Base-by-base conservation (phyloP, 2,113 vertebrate species). In the Ammodytes marinus region DNA sequence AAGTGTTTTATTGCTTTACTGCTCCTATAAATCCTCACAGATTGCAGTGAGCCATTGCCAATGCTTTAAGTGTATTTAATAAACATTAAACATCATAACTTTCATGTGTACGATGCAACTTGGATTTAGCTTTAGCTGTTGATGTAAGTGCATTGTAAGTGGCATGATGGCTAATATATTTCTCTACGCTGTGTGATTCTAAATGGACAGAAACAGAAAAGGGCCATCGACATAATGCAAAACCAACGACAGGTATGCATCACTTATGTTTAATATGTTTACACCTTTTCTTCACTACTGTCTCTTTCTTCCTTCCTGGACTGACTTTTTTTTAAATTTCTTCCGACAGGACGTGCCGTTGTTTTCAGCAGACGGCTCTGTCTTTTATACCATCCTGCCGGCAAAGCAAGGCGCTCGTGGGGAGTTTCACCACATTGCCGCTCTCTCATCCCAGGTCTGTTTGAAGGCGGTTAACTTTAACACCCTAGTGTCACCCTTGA, bases 371-470 rank as follows among this genome's bases (percentile, higher is more conserved):
- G 95, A 96, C 19, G 81, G 92, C 53, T 91, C 93, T 0, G 58
- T 92, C 52, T 95, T 96, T 88, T 96, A 96, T 67, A 87, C 95
- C 5, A 86, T 94, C 6, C 88, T 96, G 64, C 94, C 95, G 2
- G 95, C 94, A 12, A 96, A 96, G 63, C 96, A 96, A 76, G 96
- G 96, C 1, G 93, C 95, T 57, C 94, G 93, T 3, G 96, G 96
- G 70, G 96, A 96, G 82, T 96, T 95, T 75, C 92, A 89, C 58
- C 96, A 96, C 79, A 79, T 96, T 2, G 95, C 95, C 42, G 90
- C 93, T 53, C 88, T 96, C 6, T 89, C 93, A 6, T 89, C 91
- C 3, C 95, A 95, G 96, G 96, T 96, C 84, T 69, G 93, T 73
- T 69, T 65, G 15, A 63, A 35, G 27, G 43, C 69, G 11, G 35